Evolutionary conservation across 2,888 invertebrate species (phyloP).

Genomic region (Eumerus sabulonum): DNA sequence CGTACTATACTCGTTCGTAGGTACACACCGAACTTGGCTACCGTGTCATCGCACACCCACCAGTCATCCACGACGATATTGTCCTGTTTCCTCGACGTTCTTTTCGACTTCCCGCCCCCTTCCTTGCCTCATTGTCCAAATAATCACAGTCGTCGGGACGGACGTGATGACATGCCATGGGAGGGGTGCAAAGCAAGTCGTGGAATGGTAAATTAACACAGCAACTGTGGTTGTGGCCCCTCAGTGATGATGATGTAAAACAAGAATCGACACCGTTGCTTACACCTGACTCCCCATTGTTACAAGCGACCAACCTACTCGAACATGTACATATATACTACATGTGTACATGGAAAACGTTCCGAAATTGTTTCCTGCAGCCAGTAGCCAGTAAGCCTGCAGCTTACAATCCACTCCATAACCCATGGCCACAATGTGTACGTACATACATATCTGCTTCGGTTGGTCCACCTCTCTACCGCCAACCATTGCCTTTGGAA

Average conservation of each 20-base stretch:
- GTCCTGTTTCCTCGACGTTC: neutral
- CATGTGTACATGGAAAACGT: no score
- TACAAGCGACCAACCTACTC: no score
- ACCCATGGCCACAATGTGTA: constrained; percentile 18
- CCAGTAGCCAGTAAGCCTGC: constrained; percentile 35
- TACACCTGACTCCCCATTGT: no score
- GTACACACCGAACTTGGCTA: constrained; percentile 41
- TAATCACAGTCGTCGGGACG: neutral
- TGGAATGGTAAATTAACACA: constrained; percentile 35
- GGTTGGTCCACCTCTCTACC: neutral
- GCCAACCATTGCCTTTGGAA: constrained; percentile 10
- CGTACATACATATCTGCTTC: neutral
- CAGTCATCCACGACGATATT: constrained; percentile 4
- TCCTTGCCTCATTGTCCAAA: neutral
- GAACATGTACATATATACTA: no score
- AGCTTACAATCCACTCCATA: constrained; percentile 24
- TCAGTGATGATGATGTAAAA: constrained; percentile 61
- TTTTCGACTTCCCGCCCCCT: neutral
- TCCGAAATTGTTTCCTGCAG: constrained; percentile 34
- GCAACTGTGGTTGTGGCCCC: constrained; percentile 29
- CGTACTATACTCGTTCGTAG: constrained; percentile 21
- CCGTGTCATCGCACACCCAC: constrained; percentile 19
- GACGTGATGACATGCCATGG: neutral
- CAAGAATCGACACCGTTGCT: constrained; percentile 27
- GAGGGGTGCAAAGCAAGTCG: neutral